Evolutionary conservation across 2,888 invertebrate genomes (phyloP), one percentile per base, ranked within the genome.

Genomic region (Aphidius colemani): DNA sequence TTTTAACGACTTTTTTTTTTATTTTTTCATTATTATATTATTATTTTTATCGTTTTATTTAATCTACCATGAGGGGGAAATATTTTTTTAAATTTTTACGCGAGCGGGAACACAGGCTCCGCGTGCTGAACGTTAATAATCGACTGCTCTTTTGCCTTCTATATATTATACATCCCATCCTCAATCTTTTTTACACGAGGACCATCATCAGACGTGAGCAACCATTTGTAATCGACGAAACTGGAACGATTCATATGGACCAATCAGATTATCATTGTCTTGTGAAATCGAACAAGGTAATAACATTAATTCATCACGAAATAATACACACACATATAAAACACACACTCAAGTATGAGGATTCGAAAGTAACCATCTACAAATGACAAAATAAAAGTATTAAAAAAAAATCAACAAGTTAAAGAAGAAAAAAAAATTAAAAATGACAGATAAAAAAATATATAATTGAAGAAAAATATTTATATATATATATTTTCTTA

Each of bases 41-140:
- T 48, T 48, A 10, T 66, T 66, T 64, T 66, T 62, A 66, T 68
- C 66, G 64, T 18, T 48, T 8, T 50, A 57, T 51, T 55, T 58
- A 61, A 66, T 66, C 66, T 66, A 30, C 56, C 44, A 51, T 49
- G 40, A 59, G 50, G 41, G 9, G 46, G 43, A 11, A 18, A 41
- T 45, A 9, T 30, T 30, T 48, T 45, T 66, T 51, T 3, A 45
- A 44, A 44, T 41, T 40, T 30, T n/a, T n/a, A 11, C 45, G 44
- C 48, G 43, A 56, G 45, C 59, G 50, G 30, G 59, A 59, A 51
- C 59, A 46, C 55, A 18, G 9, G 56, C 7, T 43, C 18, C 43
- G 9, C 56, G 41, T 48, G 11, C 48, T 48, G 18, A 56, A 44
- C 56, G 45, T 56, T 56, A 44, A 56, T 46, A 56, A 56, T 56